Evolutionary conservation across 2,888 invertebrate species (phyloP), one percentile per base, ranked within the genome.

Genomic region (Sinhomidia bicolor): DNA sequence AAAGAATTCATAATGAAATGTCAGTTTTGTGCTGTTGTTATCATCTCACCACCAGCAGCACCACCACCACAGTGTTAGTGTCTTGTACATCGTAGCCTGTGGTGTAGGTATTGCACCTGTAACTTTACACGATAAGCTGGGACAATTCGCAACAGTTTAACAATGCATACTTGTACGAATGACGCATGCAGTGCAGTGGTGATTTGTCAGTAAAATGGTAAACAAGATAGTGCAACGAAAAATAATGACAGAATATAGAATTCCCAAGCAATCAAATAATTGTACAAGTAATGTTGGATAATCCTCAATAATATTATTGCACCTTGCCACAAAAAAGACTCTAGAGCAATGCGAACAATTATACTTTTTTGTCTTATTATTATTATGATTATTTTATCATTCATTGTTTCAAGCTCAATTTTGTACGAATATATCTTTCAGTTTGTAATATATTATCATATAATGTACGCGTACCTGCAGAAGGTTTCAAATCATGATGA

Each of bases 121-220:
- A 60, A 26, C 26, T 29, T 32, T 14, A 32, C 9, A 14, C 14
- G 68, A 71, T 71, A 71, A 71, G 68, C 41, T 36, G 68, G 32
- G 36, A 71, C 68, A 41, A 71, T 71, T 71, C 20, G 20, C 68
- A 71, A n/a, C 20, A 20, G 17, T 20, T 71, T 71, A 71, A 41
- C 41, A 71, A 41, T 41, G 20, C 41, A 41, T 32, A 32, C 10
- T 20, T 41, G 41, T 41, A 41, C 7, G 41, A 14, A 36, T 36
- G 23, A 62, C 26, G 6, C 1, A 6, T 12, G 51, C n/a, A n/a
- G 3, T 51, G 51, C n/a, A 3, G 51, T 51, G 14, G 20, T 71
- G 68, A 71, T 71, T 71, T 71, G 68, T 71, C 68, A 71, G 68
- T 10, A 41, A 71, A 41, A 41, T 20, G 20, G 68, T 71, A 71